phyloP scores from a whole-genome alignment of 1,140 invertebrate genomes.

The Neotoxoptera formosana region DNA sequence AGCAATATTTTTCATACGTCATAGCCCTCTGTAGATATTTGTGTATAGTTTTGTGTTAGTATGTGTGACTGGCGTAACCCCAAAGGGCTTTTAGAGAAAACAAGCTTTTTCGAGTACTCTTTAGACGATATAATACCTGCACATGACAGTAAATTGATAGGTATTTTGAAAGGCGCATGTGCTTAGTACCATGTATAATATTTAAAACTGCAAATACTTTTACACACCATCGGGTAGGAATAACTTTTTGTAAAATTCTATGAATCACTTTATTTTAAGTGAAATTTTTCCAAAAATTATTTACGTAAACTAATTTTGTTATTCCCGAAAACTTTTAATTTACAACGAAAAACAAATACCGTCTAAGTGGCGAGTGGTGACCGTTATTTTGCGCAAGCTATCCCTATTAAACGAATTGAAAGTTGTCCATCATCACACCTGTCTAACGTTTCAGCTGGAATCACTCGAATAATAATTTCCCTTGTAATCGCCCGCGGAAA shows the following conservation, averaged over 20 bases:
- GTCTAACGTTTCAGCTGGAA: background rate
- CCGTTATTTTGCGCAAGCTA: background rate
- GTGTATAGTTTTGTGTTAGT: background rate
- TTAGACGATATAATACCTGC: background rate
- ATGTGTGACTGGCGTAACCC: background rate
- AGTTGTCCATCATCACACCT: background rate
- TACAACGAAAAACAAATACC: background rate
- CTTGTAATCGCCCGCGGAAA: background rate
- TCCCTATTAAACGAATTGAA: background rate
- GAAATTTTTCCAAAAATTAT: background rate
- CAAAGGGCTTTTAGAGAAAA: background rate
- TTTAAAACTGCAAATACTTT: background rate
- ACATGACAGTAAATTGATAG: background rate
- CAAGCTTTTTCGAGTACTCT: background rate
- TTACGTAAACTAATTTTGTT: background rate
- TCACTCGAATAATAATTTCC: background rate
- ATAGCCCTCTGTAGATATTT: background rate
- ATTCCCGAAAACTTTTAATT: background rate
- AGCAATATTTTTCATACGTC: background rate
- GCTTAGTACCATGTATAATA: background rate
- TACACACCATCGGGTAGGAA: background rate
- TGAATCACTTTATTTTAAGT: background rate
- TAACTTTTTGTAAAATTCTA: background rate
- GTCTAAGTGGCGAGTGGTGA: background rate
- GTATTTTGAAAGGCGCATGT: background rate